phyloP scores from a whole-genome alignment of 2,797 vertebrate genomes.

The Toxotes lorentzi region DNA sequence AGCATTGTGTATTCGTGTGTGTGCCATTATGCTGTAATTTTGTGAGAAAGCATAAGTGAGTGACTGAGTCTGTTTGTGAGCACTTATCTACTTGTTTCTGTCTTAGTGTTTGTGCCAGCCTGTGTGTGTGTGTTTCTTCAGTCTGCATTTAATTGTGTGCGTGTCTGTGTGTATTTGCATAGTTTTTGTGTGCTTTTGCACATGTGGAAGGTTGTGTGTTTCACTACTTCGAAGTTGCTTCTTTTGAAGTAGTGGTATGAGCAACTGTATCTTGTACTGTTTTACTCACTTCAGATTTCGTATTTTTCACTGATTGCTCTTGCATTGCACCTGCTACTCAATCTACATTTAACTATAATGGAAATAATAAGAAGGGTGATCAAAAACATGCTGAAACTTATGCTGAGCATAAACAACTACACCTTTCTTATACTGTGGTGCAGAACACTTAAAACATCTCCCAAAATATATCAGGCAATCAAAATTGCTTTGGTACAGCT shows the following conservation, averaged over 20 bases:
- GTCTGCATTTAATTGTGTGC: slow-evolving; percentile 24
- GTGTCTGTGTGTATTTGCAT: background rate
- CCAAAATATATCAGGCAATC: background rate
- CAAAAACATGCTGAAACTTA: background rate
- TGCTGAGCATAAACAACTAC: background rate
- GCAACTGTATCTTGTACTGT: background rate
- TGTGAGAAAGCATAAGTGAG: slow-evolving; percentile 47
- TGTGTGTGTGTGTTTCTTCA: slow-evolving; percentile 14
- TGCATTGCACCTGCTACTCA: background rate
- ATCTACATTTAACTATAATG: background rate
- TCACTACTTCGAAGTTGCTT: slow-evolving; percentile 61
- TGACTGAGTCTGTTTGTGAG: slow-evolving; percentile 45
- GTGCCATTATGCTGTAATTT: slow-evolving; percentile 55
- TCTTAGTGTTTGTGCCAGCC: slow-evolving; percentile 8
- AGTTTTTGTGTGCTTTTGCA: slow-evolving; percentile 13
- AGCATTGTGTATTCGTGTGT: slow-evolving; percentile 44
- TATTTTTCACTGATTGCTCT: slow-evolving; percentile 10
- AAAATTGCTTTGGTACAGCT: background rate
- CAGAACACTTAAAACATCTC: background rate
- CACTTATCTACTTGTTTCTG: slow-evolving; percentile 29
- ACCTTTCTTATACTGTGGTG: background rate
- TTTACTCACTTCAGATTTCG: slow-evolving; percentile 7
- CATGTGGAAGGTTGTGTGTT: slow-evolving; percentile 11
- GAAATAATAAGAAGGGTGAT: background rate
- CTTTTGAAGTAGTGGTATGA: slow-evolving; percentile 58